Base-by-base conservation (phyloP, 2,797 vertebrate species). In the Labeo calbasu region DNA sequence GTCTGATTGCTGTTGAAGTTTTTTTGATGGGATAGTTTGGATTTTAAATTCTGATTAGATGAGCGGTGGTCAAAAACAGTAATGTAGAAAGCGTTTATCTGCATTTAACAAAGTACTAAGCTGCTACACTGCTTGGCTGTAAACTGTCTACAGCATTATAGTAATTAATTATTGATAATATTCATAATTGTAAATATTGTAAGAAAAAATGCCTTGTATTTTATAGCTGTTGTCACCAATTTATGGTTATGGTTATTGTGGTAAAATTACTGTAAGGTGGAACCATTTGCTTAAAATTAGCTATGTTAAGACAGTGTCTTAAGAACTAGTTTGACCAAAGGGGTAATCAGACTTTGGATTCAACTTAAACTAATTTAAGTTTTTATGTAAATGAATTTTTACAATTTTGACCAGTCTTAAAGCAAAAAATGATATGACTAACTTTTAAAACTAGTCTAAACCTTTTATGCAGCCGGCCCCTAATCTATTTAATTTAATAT, bases 31-130 rank as follows among this genome's bases (percentile, higher is more conserved):
- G 14, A 80, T 43, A 43, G 65, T 46, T 43, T 59, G 3, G n/a
- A 57, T 23, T 70, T 17, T 46, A 28, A 46, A 70, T 81, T 59
- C 36, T 69, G 59, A 23, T 21, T 63, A 40, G 40, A 78, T 77
- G 40, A 61, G 8, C 36, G n/a, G 40, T 13, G n/a, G 23, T 48
- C 19, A 25, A 48, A 71, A 43, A 71, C 15, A 12, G 10, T 66
- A 32, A 51, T 36, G 19, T 19, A 25, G 23, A 32, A 12, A 48
- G n/a, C 36, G 32, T 36, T 36, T 36, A 36, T 36, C 32, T 36
- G 32, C 32, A 36, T 36, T 36, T 36, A 4, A 4, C 32, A 36
- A 36, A 36, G 32, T 36, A 36, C 32, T 36, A 36, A 36, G 32
- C 32, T 36, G 32, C 32, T 36, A 36, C 32, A 36, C 32, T 36